A percentile compares a stretch with the other conserved stretches of the same genome.
Conservation (phyloP, 2,113 vertebrate species). For the Machaerirhynchus nigripectus region DNA sequence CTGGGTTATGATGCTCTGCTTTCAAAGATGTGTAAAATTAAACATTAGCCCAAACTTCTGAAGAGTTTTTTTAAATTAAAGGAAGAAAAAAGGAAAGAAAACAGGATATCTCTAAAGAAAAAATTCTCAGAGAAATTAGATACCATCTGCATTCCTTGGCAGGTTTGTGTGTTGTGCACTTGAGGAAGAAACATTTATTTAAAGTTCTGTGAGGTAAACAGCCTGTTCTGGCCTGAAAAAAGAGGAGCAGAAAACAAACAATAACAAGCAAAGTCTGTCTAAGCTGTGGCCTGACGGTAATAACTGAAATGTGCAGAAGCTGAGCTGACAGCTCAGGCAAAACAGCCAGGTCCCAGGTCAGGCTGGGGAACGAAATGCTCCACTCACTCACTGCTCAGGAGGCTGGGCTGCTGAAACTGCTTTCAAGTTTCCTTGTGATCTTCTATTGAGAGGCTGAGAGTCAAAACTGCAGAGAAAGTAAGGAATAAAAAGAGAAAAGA, state of each 20-base stretch:
- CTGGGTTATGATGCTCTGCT: neutral
- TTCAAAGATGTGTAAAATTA: neutral
- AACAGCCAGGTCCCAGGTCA: neutral
- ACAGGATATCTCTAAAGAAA: neutral
- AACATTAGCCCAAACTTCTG: neutral
- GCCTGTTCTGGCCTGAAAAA: neutral
- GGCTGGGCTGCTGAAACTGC: neutral
- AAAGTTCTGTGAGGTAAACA: neutral
- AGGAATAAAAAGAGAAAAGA: neutral
- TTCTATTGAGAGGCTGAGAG: neutral
- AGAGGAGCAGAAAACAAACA: neutral
- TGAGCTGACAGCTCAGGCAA: neutral
- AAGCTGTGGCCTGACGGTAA: neutral
- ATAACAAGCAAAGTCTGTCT: neutral
- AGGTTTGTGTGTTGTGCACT: neutral
- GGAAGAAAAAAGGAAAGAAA: neutral
- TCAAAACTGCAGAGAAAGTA: neutral
- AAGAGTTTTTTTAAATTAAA: neutral
- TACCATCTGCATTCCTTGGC: neutral
- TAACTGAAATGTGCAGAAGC: neutral
- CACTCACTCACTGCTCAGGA: neutral
- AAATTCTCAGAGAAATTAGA: neutral
- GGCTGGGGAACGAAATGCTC: neutral
- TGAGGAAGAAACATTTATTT: neutral
- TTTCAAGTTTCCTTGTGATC: neutral